Conservation (phyloP, 2,888 invertebrate species). For the Galerucella nymphaeae region DNA sequence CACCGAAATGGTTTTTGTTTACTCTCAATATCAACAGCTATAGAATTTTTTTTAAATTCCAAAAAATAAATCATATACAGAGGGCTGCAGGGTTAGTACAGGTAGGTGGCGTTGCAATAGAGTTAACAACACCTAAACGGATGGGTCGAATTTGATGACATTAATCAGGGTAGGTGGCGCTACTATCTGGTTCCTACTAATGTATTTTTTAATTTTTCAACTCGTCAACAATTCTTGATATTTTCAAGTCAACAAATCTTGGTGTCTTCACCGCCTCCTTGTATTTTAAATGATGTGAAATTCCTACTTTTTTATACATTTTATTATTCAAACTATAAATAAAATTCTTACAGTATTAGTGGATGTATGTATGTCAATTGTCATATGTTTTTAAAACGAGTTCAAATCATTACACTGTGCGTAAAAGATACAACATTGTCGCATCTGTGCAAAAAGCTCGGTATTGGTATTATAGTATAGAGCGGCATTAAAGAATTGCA, state of each 20-base stretch:
- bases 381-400: slow-evolving; percentile 8
- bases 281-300: not conserved
- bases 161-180: too few species aligned
- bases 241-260: too few species aligned
- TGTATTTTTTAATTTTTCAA: not conserved
- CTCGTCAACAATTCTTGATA: too few species aligned
- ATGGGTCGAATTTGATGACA: too few species aligned
- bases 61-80: too few species aligned
- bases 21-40: too few species aligned
- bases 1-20: too few species aligned
- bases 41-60: too few species aligned
- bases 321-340: not conserved
- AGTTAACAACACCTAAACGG: too few species aligned
- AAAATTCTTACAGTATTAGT: not conserved
- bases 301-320: not conserved
- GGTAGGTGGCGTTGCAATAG: too few species aligned
- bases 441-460: not conserved
- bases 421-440: slow-evolving; percentile 4
- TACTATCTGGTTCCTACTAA: too few species aligned
- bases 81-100: too few species aligned
- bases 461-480: slow-evolving; percentile 19
- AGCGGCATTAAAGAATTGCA: slow-evolving; percentile 35
- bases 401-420: not conserved
- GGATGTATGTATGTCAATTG: slow-evolving; percentile 9
- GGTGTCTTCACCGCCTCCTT: not conserved